Conservation (phyloP, 2,113 vertebrate genomes). For the Leptosomus discolor region DNA sequence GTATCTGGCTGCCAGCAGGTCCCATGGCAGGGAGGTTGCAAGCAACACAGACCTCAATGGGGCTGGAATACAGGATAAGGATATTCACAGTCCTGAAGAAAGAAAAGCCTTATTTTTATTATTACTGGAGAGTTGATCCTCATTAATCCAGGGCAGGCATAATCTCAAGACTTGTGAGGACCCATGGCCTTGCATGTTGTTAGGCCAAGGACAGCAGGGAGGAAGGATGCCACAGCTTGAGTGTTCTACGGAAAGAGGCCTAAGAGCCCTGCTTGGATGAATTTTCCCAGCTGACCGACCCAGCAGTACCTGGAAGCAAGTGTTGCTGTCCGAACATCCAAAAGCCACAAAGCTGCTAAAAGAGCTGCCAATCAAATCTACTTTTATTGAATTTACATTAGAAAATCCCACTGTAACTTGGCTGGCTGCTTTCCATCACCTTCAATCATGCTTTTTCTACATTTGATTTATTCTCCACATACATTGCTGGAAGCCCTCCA, state of each 20-base stretch:
- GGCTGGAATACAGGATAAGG: not conserved
- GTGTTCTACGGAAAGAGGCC: not conserved
- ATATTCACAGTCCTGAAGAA: not conserved
- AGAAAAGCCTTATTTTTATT: not conserved
- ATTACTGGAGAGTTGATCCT: not conserved
- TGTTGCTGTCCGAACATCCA: not conserved
- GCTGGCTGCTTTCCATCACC: not conserved
- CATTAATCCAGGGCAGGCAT: not conserved
- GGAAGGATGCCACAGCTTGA: not conserved
- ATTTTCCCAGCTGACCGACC: not conserved
- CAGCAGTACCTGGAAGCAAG: not conserved
- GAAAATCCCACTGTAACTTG: not conserved
- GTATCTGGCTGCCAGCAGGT: not conserved
- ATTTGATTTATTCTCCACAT: not conserved
- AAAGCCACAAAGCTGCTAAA: not conserved
- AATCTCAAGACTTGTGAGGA: not conserved
- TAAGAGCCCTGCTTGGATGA: no score
- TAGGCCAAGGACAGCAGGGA: not conserved
- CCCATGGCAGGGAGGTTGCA: not conserved
- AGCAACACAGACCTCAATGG: not conserved
- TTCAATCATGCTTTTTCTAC: not conserved
- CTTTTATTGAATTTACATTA: not conserved
- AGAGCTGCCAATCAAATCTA: not conserved
- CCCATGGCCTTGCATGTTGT: accelerated
- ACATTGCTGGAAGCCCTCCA: not conserved